Evolutionary conservation across 2,113 vertebrate genomes (phyloP).

Genomic region (Bucco capensis): DNA sequence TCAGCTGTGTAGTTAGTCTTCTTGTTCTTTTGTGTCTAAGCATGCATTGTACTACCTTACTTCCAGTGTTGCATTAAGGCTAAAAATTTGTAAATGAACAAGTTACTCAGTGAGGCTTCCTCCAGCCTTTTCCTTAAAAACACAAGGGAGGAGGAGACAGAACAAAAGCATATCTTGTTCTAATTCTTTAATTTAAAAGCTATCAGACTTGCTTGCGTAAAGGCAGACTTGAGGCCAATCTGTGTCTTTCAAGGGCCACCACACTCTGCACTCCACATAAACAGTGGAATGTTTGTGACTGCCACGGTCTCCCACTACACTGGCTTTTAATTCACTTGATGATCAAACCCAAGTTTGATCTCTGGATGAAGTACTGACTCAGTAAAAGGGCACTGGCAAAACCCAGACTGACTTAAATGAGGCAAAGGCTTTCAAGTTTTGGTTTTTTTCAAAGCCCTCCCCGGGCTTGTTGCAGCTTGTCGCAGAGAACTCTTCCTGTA

Average conservation of each 20-base stretch:
- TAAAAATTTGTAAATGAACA: neutral
- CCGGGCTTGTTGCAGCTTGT: neutral
- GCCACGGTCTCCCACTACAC: neutral
- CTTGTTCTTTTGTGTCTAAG: neutral
- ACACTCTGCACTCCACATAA: neutral
- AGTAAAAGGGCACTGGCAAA: neutral
- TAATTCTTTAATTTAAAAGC: neutral
- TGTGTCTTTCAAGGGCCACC: neutral
- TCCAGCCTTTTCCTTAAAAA: neutral
- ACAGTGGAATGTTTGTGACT: slow-evolving; percentile 5
- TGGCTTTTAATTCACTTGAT: slow-evolving; percentile 7
- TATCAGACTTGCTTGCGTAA: neutral
- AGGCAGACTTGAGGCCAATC: neutral
- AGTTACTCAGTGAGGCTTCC: neutral
- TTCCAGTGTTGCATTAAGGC: neutral
- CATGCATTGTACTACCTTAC: neutral
- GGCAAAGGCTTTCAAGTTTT: neutral
- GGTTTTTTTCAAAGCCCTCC: neutral
- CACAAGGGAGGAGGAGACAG: neutral
- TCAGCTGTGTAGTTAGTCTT: neutral
- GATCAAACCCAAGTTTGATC: neutral
- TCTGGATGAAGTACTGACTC: neutral
- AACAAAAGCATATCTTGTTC: slow-evolving; percentile 4
- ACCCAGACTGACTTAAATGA: neutral
- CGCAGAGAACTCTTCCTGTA: neutral